Conservation (phyloP, 2,113 vertebrate species). For the Panthera uncia region DNA sequence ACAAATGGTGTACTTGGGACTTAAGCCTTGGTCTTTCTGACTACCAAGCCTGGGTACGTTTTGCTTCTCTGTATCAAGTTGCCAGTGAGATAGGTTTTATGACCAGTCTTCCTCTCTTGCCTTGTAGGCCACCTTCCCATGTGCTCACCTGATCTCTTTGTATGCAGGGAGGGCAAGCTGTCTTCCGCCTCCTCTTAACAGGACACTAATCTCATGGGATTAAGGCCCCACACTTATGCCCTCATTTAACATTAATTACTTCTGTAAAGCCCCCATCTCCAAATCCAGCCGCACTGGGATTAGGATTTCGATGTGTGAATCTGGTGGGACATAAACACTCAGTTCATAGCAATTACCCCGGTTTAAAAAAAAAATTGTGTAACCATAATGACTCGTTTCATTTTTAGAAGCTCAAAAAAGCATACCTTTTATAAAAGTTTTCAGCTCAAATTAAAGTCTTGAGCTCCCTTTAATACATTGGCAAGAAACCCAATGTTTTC, state of each 20-base stretch:
- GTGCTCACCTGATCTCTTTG: background rate
- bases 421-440: background rate
- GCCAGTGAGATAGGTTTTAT: background rate
- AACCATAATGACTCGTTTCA: background rate
- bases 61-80: background rate
- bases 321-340: background rate
- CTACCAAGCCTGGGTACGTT: background rate
- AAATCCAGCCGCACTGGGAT: background rate
- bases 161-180: background rate
- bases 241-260: background rate
- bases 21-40: background rate
- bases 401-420: background rate
- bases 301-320: background rate
- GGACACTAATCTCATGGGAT: background rate
- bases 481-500: background rate
- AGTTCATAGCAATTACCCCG: background rate
- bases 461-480: background rate
- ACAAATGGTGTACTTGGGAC: background rate
- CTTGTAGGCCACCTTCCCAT: background rate
- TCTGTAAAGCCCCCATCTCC: background rate
- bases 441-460: constrained; percentile 36
- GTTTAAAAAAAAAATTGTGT: background rate
- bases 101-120: background rate
- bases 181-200: background rate
- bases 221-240: background rate